These are phyloP conservation scores for Blastobasis lacticolella DNA, from an alignment of 2,888 invertebrate genomes.

Conservation along the genomic window DNA sequence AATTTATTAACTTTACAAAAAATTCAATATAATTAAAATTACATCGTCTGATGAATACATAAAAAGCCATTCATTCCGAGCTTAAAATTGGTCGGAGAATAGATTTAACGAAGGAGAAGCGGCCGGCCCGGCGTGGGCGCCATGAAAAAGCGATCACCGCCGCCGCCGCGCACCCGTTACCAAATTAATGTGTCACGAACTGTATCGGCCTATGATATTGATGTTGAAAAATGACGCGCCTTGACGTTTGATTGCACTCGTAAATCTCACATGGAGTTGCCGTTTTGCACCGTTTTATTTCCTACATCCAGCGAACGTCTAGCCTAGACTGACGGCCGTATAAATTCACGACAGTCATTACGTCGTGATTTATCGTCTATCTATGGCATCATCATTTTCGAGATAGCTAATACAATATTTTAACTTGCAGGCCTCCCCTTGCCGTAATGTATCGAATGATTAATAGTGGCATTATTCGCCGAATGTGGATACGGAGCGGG, in stretches of 20 bases:
- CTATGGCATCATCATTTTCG: no score
- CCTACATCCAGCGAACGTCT: no score
- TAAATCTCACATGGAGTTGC: slow-evolving; percentile 30
- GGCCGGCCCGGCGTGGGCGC: slow-evolving; percentile 9
- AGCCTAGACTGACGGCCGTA: no score
- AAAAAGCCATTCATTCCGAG: no score
- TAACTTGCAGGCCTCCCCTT: slow-evolving; percentile 11
- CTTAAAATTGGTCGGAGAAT: no score
- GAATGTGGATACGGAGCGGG: slow-evolving; percentile 31
- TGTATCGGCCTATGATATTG: slow-evolving; percentile 38
- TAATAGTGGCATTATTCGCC: slow-evolving; percentile 47
- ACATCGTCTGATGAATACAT: no score
- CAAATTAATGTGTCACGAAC: slow-evolving; percentile 52
- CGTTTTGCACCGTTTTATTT: slow-evolving; percentile 7
- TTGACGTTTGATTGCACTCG: slow-evolving; percentile 45
- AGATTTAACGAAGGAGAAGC: background rate
- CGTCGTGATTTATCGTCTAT: no score
- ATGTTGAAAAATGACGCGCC: slow-evolving; percentile 47
- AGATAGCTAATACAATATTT: background rate
- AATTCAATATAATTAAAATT: no score
- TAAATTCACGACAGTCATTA: no score
- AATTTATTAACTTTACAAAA: no score
- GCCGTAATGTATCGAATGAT: slow-evolving; percentile 28
- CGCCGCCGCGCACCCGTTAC: slow-evolving; percentile 32
- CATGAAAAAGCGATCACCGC: slow-evolving; percentile 40